Conservation (phyloP, 2,797 vertebrate genomes). For the Oophaga sylvatica region DNA sequence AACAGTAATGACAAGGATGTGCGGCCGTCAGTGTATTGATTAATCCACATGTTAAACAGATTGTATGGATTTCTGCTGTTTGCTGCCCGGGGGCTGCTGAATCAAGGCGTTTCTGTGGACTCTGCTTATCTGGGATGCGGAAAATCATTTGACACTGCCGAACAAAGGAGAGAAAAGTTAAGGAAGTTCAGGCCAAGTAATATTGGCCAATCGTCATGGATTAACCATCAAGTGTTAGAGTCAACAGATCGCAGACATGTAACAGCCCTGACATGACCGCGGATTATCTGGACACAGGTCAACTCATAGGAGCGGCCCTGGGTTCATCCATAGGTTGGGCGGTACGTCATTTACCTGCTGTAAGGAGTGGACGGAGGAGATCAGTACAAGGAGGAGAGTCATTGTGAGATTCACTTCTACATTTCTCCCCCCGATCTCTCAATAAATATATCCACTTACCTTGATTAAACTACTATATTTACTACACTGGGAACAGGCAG, state of each 20-base stretch:
- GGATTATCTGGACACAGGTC: not conserved
- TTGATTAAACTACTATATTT: too few species aligned
- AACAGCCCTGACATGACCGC: not conserved
- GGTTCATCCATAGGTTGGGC: not conserved
- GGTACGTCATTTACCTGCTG: not conserved
- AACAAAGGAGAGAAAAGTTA: slow-evolving; percentile 17
- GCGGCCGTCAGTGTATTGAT: slow-evolving; percentile 4
- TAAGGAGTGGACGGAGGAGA: not conserved
- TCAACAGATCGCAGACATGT: not conserved
- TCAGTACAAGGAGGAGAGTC: too few species aligned
- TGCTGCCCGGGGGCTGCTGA: not conserved
- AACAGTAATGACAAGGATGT: slow-evolving; percentile 25
- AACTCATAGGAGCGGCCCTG: too few species aligned
- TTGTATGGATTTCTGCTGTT: slow-evolving; percentile 31
- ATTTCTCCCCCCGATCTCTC: too few species aligned
- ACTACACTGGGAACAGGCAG: too few species aligned
- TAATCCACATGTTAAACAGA: slow-evolving; percentile 35
- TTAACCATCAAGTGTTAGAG: slow-evolving; percentile 6
- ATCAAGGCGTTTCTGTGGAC: slow-evolving; percentile 29
- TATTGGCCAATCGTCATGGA: slow-evolving; percentile 23
- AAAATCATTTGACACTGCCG: not conserved
- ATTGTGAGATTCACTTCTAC: too few species aligned
- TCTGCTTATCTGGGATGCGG: not conserved
- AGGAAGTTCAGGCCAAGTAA: slow-evolving; percentile 2
- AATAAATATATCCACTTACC: too few species aligned